Conservation (phyloP, 2,888 invertebrate genomes). For the Sylvicola fuscatus region DNA sequence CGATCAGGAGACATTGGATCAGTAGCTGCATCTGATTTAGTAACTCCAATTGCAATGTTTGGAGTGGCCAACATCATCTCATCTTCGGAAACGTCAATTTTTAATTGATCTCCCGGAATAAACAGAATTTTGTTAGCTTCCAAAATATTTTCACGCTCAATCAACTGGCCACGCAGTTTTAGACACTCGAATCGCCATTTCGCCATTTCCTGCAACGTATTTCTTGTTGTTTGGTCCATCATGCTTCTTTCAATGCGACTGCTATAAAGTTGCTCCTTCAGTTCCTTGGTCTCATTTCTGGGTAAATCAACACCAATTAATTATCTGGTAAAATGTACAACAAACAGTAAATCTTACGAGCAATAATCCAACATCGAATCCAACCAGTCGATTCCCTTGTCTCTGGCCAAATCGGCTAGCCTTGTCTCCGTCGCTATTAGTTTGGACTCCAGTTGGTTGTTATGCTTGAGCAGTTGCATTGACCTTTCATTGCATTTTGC, state of each 20-base stretch:
- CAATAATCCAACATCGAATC: conserved; percentile 23
- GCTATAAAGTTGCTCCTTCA: conserved; percentile 19
- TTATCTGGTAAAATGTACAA: background rate
- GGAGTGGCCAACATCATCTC: too few species aligned
- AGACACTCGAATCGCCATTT: conserved; percentile 25
- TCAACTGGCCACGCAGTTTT: conserved; percentile 19
- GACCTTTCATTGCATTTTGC: conserved; percentile 21
- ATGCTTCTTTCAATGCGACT: conserved; percentile 11
- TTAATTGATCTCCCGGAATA: background rate
- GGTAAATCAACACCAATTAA: conserved; percentile 7
- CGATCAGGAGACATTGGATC: too few species aligned
- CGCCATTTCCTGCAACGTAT: too few species aligned
- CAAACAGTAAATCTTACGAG: conserved; percentile 17
- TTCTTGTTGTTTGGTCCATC: too few species aligned
- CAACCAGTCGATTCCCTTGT: conserved; percentile 20
- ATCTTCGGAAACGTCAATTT: too few species aligned
- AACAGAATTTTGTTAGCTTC: conserved; percentile 16
- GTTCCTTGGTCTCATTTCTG: conserved; percentile 21
- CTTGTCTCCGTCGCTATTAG: conserved; percentile 16
- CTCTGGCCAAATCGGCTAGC: conserved; percentile 16
- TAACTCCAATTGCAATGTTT: too few species aligned
- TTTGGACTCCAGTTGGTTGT: conserved; percentile 17
- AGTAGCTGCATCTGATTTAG: too few species aligned
- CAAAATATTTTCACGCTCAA: conserved; percentile 20
- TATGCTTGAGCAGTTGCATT: conserved; percentile 15